Evolutionary conservation across 1,140 invertebrate genomes (phyloP).

Genomic region (Melitaea cinxia): DNA sequence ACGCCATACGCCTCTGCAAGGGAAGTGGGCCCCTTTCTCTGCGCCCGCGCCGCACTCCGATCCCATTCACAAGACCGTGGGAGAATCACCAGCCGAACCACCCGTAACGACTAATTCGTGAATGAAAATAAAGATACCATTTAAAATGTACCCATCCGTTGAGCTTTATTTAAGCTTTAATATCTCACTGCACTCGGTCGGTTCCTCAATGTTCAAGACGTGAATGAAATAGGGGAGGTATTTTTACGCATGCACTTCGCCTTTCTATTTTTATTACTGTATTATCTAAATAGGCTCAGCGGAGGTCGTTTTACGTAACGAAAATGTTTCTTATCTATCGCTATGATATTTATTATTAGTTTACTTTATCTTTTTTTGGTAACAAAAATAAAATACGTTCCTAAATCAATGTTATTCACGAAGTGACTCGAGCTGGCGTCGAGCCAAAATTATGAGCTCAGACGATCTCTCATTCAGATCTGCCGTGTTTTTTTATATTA

Average conservation of each 20-base stretch:
- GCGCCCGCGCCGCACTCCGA: constrained; percentile 48
- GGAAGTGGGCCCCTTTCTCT: constrained; percentile 71
- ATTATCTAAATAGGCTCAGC: constrained; percentile 40
- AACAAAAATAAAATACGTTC: constrained; percentile 30
- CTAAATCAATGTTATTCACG: constrained; percentile 33
- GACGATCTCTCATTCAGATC: constrained; percentile 32
- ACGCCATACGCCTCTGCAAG: constrained; percentile 55
- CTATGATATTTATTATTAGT: constrained; percentile 22
- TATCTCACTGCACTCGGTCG: constrained; percentile 44
- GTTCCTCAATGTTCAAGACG: constrained; percentile 38
- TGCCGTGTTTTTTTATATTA: constrained; percentile 23
- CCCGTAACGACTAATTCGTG: constrained; percentile 58
- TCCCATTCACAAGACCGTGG: constrained; percentile 64
- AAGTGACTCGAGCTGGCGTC: constrained; percentile 28
- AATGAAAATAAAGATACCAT: constrained; percentile 63
- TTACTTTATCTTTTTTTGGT: constrained; percentile 31
- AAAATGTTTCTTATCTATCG: constrained; percentile 19
- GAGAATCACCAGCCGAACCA: constrained; percentile 50
- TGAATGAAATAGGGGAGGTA: constrained; percentile 57
- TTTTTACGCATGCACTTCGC: constrained; percentile 45
- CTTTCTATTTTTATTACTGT: constrained; percentile 51
- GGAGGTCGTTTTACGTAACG: constrained; percentile 20
- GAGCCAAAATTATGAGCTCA: constrained; percentile 30
- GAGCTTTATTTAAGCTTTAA: constrained; percentile 45
- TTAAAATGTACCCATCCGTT: constrained; percentile 34